Evolutionary conservation across 2,797 vertebrate genomes (phyloP).

Genomic region (Malurus splendens): DNA sequence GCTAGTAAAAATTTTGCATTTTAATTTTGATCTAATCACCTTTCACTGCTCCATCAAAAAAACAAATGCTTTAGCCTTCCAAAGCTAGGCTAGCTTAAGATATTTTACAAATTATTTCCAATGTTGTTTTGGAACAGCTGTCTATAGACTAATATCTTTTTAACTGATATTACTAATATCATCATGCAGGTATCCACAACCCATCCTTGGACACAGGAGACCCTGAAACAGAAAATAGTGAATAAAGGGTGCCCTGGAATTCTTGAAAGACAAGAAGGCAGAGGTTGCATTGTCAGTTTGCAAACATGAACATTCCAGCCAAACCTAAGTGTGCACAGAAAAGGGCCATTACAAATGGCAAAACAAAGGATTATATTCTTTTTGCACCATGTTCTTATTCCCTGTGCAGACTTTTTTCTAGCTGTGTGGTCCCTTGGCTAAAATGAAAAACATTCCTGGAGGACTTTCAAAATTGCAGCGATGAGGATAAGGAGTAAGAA

Average conservation of each 20-base stretch:
- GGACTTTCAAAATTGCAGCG: background rate
- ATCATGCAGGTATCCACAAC: background rate
- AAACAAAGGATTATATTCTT: background rate
- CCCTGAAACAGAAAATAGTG: background rate
- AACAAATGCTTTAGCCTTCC: background rate
- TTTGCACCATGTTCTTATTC: background rate
- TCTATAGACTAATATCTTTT: background rate
- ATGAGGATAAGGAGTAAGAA: background rate
- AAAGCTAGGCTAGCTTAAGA: slow-evolving; percentile 19
- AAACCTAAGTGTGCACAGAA: background rate
- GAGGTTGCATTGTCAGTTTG: background rate
- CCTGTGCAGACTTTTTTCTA: background rate
- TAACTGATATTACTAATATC: background rate
- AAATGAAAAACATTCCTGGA: background rate
- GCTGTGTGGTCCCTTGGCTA: background rate
- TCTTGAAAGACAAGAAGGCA: background rate
- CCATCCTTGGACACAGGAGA: background rate
- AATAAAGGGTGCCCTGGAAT: background rate
- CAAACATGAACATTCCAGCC: background rate
- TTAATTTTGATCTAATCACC: slow-evolving; percentile 59
- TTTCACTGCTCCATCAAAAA: slow-evolving; percentile 13
- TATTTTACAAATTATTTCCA: background rate
- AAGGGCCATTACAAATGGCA: background rate
- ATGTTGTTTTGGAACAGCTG: background rate
- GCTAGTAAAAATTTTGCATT: slow-evolving; percentile 29